Percentiles rank a stretch among this genome's conserved stretches.
Conservation (phyloP, 1,140 invertebrate genomes). For the Hirudo medicinalis region DNA sequence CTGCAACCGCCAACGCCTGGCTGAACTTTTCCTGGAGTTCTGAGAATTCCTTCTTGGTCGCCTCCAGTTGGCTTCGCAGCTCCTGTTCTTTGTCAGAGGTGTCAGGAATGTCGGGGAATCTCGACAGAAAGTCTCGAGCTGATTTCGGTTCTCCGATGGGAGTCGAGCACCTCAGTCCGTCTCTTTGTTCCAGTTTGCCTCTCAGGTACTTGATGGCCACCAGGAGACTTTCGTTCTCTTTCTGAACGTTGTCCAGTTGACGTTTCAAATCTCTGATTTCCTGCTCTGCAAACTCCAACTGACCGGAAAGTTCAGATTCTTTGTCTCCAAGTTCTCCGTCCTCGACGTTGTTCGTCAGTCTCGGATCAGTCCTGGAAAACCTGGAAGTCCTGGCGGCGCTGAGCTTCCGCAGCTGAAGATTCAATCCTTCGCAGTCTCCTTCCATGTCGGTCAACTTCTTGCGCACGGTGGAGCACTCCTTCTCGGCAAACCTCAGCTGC, state of each 20-base stretch:
- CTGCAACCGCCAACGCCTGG: background rate
- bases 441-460: slow-evolving; percentile 73
- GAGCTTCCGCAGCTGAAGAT: slow-evolving; percentile 84
- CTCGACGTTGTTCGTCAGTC: slow-evolving; percentile 10
- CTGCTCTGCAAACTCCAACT: slow-evolving; percentile 72
- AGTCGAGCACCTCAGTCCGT: slow-evolving; percentile 20
- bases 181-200: slow-evolving; percentile 26
- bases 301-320: slow-evolving; percentile 54
- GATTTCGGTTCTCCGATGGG: slow-evolving; percentile 14
- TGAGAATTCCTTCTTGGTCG: background rate
- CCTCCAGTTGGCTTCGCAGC: slow-evolving; percentile 13
- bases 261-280: slow-evolving; percentile 64
- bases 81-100: slow-evolving; percentile 19
- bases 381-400: slow-evolving; percentile 41
- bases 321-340: slow-evolving; percentile 26
- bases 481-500: slow-evolving; percentile 73
- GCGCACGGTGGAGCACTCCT: slow-evolving; percentile 64
- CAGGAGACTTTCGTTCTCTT: slow-evolving; percentile 27
- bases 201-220: slow-evolving; percentile 18
- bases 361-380: slow-evolving; percentile 11
- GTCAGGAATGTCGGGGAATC: slow-evolving; percentile 1
- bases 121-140: slow-evolving; percentile 3
- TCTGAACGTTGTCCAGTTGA: slow-evolving; percentile 70
- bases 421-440: slow-evolving; percentile 82
- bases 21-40: background rate